Evolutionary conservation across 2,888 invertebrate species (phyloP).

Genomic region (Drosophila prolongata): DNA sequence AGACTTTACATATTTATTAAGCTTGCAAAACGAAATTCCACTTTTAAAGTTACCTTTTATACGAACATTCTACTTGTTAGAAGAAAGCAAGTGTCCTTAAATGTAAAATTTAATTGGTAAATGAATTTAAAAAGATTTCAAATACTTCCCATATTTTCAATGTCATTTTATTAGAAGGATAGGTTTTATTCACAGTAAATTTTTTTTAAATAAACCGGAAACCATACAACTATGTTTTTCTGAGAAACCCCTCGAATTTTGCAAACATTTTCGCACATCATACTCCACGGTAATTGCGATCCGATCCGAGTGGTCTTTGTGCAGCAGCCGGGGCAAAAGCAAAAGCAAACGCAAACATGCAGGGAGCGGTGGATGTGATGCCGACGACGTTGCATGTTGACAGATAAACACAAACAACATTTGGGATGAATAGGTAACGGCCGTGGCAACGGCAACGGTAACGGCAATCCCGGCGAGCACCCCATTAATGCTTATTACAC

Average conservation of each 20-base stretch:
- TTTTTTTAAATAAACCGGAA: not conserved
- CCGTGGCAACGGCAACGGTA: slow-evolving; percentile 35
- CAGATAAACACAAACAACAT: slow-evolving; percentile 80
- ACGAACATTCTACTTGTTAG: too few species aligned
- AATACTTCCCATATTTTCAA: too few species aligned
- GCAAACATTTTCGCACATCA: slow-evolving; percentile 3
- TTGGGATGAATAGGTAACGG: slow-evolving; percentile 65
- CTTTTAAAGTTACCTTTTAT: too few species aligned
- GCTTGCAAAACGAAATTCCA: too few species aligned
- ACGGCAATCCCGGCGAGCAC: slow-evolving; percentile 60
- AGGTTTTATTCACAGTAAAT: not conserved
- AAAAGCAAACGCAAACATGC: slow-evolving; percentile 17
- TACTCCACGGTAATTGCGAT: slow-evolving; percentile 26
- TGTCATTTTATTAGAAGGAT: too few species aligned
- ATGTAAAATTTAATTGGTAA: too few species aligned
- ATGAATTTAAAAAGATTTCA: too few species aligned
- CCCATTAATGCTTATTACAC: slow-evolving; percentile 78
- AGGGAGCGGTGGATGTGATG: slow-evolving; percentile 28
- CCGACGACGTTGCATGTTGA: slow-evolving; percentile 69
- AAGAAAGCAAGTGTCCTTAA: too few species aligned
- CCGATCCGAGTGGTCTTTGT: slow-evolving; percentile 22
- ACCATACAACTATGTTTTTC: not conserved
- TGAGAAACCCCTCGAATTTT: not conserved
- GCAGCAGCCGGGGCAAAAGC: slow-evolving; percentile 29
- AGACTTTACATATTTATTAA: too few species aligned